These are phyloP conservation scores for Drosophila eugracilis DNA, from an alignment of 1,140 invertebrate species.

Conservation along the genomic window DNA sequence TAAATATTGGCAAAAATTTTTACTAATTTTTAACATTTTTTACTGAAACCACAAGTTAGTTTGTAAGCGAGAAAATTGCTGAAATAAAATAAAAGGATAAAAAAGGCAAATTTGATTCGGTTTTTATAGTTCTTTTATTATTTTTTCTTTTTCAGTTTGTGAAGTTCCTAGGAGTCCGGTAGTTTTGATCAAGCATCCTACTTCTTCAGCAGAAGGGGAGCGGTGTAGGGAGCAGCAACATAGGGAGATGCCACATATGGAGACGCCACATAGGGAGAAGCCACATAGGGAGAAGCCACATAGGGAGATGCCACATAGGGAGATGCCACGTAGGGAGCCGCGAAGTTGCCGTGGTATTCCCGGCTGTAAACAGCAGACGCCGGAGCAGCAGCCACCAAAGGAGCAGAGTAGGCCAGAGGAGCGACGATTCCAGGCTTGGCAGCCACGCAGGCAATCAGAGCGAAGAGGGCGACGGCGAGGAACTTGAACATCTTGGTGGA, in stretches of 20 bases:
- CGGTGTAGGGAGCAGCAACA: conserved; percentile 60
- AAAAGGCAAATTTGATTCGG: background rate
- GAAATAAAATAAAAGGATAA: background rate
- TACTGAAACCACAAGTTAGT: too few species aligned
- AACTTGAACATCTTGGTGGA: conserved; percentile 76
- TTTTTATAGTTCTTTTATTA: conserved; percentile 30
- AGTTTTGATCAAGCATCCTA: conserved; percentile 16
- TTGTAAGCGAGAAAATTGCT: too few species aligned
- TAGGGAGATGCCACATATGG: conserved; percentile 71
- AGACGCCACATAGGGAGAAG: conserved; percentile 58
- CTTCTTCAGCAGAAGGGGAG: conserved; percentile 69
- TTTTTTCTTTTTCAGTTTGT: conserved; percentile 8
- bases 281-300: conserved; percentile 64
- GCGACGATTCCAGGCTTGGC: conserved; percentile 72
- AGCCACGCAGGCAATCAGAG: conserved; percentile 63
- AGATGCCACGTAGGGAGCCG: conserved; percentile 64
- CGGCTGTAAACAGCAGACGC: conserved; percentile 54
- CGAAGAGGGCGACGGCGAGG: conserved; percentile 60
- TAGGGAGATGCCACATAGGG: conserved; percentile 69
- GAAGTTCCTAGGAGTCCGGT: conserved; percentile 3
- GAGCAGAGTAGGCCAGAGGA: conserved; percentile 67
- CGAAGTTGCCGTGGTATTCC: conserved; percentile 68
- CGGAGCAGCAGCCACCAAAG: conserved; percentile 44
- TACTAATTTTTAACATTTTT: too few species aligned
- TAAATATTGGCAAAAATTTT: too few species aligned